Evolutionary conservation across 2,797 vertebrate genomes (phyloP).

Genomic region (Hylomyscus alleni): DNA sequence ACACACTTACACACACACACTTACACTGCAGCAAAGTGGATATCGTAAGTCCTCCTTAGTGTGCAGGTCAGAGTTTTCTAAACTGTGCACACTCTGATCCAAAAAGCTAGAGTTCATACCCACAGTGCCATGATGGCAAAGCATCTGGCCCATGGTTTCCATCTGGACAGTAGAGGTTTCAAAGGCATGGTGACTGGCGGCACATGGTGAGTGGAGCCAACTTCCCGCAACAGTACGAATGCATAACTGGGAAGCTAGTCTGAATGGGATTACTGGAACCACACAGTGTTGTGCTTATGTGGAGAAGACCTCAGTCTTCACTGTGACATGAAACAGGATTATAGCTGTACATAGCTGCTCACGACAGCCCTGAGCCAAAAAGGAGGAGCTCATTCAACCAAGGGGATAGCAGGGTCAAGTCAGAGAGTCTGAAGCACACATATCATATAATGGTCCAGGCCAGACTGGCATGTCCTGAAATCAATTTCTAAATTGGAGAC

Average conservation of each 20-base stretch:
- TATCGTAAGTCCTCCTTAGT: fast-evolving
- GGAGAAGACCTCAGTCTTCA: neutral
- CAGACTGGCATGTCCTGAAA: neutral
- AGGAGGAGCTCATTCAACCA: neutral
- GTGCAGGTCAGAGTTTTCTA: neutral
- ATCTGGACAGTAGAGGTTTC: neutral
- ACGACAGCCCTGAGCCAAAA: neutral
- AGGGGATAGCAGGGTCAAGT: neutral
- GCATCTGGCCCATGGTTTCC: neutral
- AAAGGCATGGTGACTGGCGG: neutral
- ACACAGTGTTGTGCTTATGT: fast-evolving
- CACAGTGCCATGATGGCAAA: neutral
- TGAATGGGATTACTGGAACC: neutral
- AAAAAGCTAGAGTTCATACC: fast-evolving
- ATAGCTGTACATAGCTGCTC: neutral
- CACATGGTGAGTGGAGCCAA: neutral
- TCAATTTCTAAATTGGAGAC: neutral
- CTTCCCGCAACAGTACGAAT: neutral
- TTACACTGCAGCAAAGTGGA: no score
- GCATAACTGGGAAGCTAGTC: neutral
- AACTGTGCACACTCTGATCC: neutral
- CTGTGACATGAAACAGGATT: neutral
- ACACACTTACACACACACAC: no score
- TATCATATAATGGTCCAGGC: no score
- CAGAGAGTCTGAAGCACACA: neutral